Evolutionary conservation across 2,888 invertebrate genomes (phyloP).

Genomic region (Drosophila acutilabella): DNA sequence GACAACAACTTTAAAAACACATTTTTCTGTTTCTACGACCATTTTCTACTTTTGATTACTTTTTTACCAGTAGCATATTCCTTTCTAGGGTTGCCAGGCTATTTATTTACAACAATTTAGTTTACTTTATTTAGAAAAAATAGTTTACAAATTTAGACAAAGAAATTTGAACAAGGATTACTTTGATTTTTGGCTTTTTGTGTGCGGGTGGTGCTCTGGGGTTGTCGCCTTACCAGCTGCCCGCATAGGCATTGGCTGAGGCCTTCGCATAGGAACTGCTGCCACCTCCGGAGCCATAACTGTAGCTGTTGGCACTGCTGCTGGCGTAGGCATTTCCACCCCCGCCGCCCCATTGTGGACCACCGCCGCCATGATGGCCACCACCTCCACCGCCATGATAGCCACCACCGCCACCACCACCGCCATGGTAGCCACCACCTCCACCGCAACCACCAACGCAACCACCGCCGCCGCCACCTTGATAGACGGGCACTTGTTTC

Average conservation of each 20-base stretch:
- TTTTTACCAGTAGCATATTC: no score
- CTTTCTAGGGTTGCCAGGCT: not conserved
- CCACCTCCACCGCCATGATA: slow-evolving; percentile 22
- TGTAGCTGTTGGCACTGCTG: slow-evolving; percentile 65
- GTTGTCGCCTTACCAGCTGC: slow-evolving; percentile 46
- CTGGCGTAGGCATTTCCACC: slow-evolving; percentile 58
- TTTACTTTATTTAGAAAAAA: slow-evolving; percentile 28
- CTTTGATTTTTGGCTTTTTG: not conserved
- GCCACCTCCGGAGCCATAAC: slow-evolving; percentile 46
- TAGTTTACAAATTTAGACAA: not conserved
- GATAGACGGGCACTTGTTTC: slow-evolving; percentile 26
- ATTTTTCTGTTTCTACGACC: not conserved
- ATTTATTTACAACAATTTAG: slow-evolving; percentile 3
- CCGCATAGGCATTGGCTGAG: slow-evolving; percentile 62
- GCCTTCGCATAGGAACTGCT: slow-evolving; percentile 65
- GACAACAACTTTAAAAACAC: not conserved
- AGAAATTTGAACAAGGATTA: not conserved
- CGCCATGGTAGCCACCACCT: slow-evolving; percentile 24
- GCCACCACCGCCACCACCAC: slow-evolving; percentile 31
- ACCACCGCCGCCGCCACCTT: slow-evolving; percentile 34
- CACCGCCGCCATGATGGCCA: slow-evolving; percentile 39
- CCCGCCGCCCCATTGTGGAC: slow-evolving; percentile 37
- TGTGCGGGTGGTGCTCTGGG: not conserved
- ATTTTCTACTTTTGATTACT: not conserved
- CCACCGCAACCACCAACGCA: slow-evolving; percentile 29